Conservation (phyloP, 1,140 invertebrate species). For the Heliconius eleuchia region DNA sequence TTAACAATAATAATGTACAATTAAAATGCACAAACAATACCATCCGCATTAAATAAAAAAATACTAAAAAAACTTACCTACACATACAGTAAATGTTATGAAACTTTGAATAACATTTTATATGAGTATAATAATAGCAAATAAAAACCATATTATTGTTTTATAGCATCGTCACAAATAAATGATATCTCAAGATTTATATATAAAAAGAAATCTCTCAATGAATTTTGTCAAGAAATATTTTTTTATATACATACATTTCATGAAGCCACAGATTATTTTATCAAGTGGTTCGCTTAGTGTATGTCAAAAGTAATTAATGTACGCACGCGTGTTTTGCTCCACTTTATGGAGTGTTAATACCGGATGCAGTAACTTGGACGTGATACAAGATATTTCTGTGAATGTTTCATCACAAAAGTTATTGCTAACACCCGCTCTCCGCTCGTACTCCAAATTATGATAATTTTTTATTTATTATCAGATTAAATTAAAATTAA, state of each 20-base stretch:
- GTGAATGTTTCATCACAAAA: conserved; percentile 36
- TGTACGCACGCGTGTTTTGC: conserved; percentile 26
- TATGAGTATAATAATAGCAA: not conserved
- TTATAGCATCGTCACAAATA: not conserved
- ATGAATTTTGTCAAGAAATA: not conserved
- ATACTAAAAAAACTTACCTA: not conserved
- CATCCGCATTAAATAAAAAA: not conserved
- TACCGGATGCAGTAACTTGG: conserved; percentile 35
- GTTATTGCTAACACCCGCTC: conserved; percentile 35
- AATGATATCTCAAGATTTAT: not conserved
- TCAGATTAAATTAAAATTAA: not conserved
- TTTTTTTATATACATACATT: not conserved
- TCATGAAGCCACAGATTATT: not conserved
- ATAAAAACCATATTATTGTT: not conserved
- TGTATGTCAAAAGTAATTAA: conserved; percentile 27
- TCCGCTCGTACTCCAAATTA: conserved; percentile 16
- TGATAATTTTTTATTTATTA: conserved; percentile 7
- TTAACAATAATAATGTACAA: not conserved
- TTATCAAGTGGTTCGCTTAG: not conserved
- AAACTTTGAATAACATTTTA: not conserved
- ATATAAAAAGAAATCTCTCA: not conserved
- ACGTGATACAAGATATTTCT: conserved; percentile 37
- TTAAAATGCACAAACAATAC: conserved; percentile 6
- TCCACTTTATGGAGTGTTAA: conserved; percentile 34
- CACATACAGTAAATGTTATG: not conserved